These are phyloP conservation scores for Girardinichthys multiradiatus DNA, from an alignment of 2,113 vertebrate genomes.

Conservation along the genomic window DNA sequence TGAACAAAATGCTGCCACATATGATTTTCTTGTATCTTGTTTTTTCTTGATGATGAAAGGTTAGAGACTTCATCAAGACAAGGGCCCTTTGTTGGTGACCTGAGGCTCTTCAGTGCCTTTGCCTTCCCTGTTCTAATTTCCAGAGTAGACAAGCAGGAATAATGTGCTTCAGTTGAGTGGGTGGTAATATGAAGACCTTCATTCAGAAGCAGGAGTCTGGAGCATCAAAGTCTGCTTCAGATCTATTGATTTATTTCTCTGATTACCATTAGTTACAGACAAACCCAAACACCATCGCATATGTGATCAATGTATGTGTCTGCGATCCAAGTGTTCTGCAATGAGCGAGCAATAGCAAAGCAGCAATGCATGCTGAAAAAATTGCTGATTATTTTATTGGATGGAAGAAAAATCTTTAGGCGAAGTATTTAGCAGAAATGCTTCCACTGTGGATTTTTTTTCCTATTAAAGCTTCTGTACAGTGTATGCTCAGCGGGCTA, in stretches of 20 bases:
- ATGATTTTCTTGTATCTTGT: neutral
- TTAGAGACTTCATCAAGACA: constrained; percentile 84
- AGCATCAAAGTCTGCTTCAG: constrained; percentile 76
- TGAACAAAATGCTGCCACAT: constrained; percentile 23
- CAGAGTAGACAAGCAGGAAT: constrained; percentile 59
- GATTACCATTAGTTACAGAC: constrained; percentile 75
- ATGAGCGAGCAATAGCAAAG: constrained; percentile 53
- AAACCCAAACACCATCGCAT: constrained; percentile 60
- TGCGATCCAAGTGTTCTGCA: constrained; percentile 21
- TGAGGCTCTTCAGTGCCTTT: constrained; percentile 66
- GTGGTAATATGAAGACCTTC: constrained; percentile 65
- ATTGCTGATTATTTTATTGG: constrained; percentile 43
- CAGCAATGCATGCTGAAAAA: constrained; percentile 43
- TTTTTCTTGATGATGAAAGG: constrained; percentile 50
- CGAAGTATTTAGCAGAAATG: constrained; percentile 44
- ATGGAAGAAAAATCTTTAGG: constrained; percentile 30
- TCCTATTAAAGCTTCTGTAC: constrained; percentile 61
- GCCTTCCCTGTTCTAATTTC: constrained; percentile 49
- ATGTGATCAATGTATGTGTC: constrained; percentile 48
- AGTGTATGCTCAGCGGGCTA: constrained; percentile 59
- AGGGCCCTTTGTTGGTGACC: constrained; percentile 87
- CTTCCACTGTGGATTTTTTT: constrained; percentile 66
- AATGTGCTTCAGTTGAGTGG: constrained; percentile 61
- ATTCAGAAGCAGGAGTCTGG: constrained; percentile 62
- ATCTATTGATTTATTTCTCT: constrained; percentile 74